Conservation (phyloP, 2,888 invertebrate species). For the Patella pellucida region DNA sequence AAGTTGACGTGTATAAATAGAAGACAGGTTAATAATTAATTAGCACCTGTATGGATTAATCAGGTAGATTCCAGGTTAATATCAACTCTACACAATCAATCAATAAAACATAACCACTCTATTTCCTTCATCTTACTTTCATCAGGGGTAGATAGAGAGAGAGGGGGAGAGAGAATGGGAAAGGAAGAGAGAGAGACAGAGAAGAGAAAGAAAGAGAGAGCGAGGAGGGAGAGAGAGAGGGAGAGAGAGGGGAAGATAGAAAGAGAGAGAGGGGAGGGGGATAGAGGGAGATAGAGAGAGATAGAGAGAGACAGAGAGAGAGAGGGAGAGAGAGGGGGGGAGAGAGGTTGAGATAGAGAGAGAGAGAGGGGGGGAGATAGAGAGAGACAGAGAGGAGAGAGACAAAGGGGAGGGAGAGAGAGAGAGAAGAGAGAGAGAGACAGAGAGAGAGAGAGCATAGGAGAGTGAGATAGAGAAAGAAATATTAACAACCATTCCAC, state of each 20-base stretch:
- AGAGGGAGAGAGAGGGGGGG: not conserved
- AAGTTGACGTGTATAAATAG: no score
- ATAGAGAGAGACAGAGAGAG: not conserved
- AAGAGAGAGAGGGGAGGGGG: no score
- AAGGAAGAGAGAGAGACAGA: not conserved
- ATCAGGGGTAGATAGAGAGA: not conserved
- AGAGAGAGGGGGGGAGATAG: not conserved
- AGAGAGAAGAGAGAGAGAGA: conserved; percentile 2
- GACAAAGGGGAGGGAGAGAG: no score
- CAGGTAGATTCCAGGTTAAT: not conserved
- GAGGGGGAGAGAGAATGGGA: not conserved
- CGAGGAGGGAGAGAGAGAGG: no score
- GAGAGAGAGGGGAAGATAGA: conserved; percentile 13
- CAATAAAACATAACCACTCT: not conserved
- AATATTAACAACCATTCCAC: no score
- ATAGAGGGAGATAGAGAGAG: no score
- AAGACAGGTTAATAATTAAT: no score
- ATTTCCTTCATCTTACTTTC: not conserved
- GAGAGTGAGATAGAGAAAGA: no score
- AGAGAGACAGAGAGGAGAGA: conserved; percentile 13
- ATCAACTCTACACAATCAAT: not conserved
- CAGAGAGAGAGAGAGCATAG: no score
- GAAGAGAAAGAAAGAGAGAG: no score
- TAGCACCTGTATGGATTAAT: no score
- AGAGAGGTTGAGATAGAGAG: no score